phyloP scores from a whole-genome alignment of 2,888 invertebrate species.

The Euclidia mi region DNA sequence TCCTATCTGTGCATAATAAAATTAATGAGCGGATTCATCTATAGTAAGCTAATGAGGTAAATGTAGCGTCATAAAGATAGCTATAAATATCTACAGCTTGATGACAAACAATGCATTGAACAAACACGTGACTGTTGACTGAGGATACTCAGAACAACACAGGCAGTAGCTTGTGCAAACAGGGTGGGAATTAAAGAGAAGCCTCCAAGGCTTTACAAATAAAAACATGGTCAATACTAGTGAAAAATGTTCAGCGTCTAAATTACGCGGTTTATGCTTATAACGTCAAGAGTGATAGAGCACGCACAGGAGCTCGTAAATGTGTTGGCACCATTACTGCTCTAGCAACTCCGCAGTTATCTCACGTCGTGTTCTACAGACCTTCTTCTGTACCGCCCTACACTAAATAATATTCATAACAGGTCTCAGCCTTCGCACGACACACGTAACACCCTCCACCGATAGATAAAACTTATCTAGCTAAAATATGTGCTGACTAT shows the following conservation, averaged over 20 bases:
- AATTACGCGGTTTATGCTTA: constrained; percentile 75
- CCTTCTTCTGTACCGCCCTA: constrained; percentile 47
- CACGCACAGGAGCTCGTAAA: constrained; percentile 80
- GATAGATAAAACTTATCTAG: constrained; percentile 15
- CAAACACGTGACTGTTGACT: constrained; percentile 39
- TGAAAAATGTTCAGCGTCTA: constrained; percentile 67
- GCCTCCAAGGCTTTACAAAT: constrained; percentile 59
- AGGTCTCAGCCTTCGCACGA: constrained; percentile 44
- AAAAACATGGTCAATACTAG: constrained; percentile 57
- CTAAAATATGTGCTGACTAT: constrained; percentile 13
- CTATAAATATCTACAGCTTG: constrained; percentile 28
- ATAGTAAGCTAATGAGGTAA: constrained; percentile 23
- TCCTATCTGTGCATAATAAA: constrained; percentile 5
- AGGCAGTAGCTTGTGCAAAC: constrained; percentile 21
- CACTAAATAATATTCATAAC: constrained; percentile 50
- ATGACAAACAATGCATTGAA: constrained; percentile 31
- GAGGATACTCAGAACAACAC: constrained; percentile 5
- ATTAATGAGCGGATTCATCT: constrained; percentile 24
- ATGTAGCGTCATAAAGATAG: constrained; percentile 24
- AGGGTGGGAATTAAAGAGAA: constrained; percentile 50
- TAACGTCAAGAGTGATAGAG: constrained; percentile 76
- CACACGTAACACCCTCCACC: constrained; percentile 19
- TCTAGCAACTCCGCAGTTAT: constrained; percentile 61
- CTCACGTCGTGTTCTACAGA: constrained; percentile 63
- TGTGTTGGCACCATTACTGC: constrained; percentile 64